phyloP scores from a whole-genome alignment of 2,113 vertebrate genomes.

The Manacus vitellinus region DNA sequence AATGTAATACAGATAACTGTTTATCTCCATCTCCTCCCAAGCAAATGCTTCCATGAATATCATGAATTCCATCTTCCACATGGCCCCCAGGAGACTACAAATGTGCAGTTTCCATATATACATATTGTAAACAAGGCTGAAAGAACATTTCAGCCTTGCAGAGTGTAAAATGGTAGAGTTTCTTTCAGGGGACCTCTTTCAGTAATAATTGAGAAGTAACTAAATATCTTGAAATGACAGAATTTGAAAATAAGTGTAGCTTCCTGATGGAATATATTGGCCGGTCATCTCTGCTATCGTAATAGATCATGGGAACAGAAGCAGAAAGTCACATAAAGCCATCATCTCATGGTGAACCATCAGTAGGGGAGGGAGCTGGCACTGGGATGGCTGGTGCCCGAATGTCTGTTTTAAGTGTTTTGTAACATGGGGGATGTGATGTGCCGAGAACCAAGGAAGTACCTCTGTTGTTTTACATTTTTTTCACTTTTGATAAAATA shows the following conservation, averaged over 20 bases:
- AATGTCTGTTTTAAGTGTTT: background rate
- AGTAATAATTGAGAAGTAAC: background rate
- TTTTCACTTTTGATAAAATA: background rate
- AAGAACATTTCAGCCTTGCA: background rate
- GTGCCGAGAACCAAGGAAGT: background rate
- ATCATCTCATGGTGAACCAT: background rate
- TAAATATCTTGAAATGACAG: background rate
- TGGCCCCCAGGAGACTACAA: background rate
- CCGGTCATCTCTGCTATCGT: background rate
- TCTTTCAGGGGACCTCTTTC: background rate
- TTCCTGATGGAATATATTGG: background rate
- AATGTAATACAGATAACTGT: background rate
- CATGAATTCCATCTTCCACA: background rate
- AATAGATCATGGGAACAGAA: background rate
- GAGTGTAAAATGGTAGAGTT: background rate
- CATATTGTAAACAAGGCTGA: background rate
- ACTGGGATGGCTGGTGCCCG: background rate
- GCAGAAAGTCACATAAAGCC: background rate
- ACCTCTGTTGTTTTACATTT: background rate
- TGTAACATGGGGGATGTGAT: background rate
- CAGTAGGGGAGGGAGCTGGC: background rate
- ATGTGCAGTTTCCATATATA: background rate
- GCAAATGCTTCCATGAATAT: conserved; percentile 6
- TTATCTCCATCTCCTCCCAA: background rate
- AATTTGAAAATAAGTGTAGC: background rate